Evolutionary conservation across 2,797 vertebrate species (phyloP).

Genomic region (Gallinago nigripennis): DNA sequence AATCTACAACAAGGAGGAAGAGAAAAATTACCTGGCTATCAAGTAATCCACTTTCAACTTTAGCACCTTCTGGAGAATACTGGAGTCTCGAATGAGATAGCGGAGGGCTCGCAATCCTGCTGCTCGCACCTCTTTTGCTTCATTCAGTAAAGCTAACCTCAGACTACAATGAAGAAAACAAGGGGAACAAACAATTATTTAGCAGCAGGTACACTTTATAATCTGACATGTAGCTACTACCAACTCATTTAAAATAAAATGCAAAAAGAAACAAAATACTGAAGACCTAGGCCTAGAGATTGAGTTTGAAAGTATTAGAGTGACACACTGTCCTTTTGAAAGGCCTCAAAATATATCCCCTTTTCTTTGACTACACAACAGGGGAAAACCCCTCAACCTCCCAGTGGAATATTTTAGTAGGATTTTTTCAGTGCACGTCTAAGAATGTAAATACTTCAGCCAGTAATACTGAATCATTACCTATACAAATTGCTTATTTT

Average conservation of each 20-base stretch:
- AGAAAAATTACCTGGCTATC: slow-evolving; percentile 37
- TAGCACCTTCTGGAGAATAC: slow-evolving; percentile 91
- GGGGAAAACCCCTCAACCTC: background rate
- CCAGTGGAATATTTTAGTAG: background rate
- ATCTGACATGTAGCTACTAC: background rate
- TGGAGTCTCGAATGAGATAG: slow-evolving; percentile 91
- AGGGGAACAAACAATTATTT: background rate
- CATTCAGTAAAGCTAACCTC: slow-evolving; percentile 91
- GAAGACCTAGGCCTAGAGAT: background rate
- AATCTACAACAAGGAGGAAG: background rate
- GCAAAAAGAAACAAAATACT: background rate
- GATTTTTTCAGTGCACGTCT: background rate
- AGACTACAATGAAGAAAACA: slow-evolving; percentile 79
- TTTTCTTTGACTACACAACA: background rate
- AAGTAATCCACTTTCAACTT: slow-evolving; percentile 94
- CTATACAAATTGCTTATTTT: background rate
- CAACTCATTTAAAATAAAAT: background rate
- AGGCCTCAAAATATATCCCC: background rate
- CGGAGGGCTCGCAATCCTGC: slow-evolving; percentile 92
- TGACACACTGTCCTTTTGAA: background rate
- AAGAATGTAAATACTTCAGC: background rate
- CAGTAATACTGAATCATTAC: background rate
- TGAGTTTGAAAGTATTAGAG: background rate
- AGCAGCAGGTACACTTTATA: background rate
- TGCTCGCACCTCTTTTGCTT: slow-evolving; percentile 95